phyloP scores from a whole-genome alignment of 2,113 vertebrate species.

The Blennius ocellaris region DNA sequence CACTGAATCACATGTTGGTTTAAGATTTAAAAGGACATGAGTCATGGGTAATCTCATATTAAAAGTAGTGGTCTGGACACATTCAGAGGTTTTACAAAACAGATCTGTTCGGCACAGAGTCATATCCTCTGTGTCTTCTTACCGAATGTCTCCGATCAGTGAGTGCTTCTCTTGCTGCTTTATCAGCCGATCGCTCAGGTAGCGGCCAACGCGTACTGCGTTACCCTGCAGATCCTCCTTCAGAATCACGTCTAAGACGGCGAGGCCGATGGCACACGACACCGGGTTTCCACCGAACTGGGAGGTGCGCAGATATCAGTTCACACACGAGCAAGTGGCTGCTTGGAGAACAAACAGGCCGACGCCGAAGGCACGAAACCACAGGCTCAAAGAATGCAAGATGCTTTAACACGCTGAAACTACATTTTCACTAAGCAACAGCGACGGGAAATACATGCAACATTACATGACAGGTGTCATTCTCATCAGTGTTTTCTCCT shows the following conservation, averaged over 20 bases:
- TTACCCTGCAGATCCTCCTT: conserved; percentile 93
- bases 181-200: conserved; percentile 85
- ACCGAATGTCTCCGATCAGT: conserved; percentile 93
- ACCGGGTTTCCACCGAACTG: conserved; percentile 98
- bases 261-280: conserved; percentile 93
- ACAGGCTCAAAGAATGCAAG: not conserved
- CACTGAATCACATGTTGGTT: no score
- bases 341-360: no score
- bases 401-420: no score
- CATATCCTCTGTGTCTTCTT: not conserved
- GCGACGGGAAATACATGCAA: not conserved
- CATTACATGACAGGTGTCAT: not conserved
- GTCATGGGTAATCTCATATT: no score
- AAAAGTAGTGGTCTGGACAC: no score
- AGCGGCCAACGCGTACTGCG: conserved; percentile 87
- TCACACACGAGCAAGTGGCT: not conserved
- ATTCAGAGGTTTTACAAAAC: no score
- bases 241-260: conserved; percentile 92
- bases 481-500: not conserved
- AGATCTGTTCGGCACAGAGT: not conserved
- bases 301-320: conserved; percentile 11
- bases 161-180: conserved; percentile 89
- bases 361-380: no score
- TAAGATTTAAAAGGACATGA: no score
- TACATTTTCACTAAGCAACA: no score